Evolutionary conservation across 1,140 invertebrate species (phyloP), one percentile per base, ranked within the genome.

Genomic region (Octopus bimaculoides): DNA sequence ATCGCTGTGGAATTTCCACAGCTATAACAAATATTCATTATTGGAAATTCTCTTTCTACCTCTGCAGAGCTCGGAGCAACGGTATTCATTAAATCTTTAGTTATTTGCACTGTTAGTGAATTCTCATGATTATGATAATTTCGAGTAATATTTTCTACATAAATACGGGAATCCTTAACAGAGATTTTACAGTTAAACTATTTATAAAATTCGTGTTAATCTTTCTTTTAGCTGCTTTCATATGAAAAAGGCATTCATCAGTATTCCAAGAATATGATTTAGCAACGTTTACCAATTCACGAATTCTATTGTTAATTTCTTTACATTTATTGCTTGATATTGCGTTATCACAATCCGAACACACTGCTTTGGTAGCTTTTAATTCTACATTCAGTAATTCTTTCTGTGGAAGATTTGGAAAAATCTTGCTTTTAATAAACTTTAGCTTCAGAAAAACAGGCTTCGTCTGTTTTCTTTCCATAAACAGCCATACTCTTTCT

Each of bases 91-190:
- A 1, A 2, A 14, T 66, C n/a, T 66, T 66, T 66, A 66, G 61
- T n/a, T n/a, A 14, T 66, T 66, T 2, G 61, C n/a, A 66, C 61
- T 66, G 61, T 66, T 66, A n/a, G 12, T 66, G 61, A n/a, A 66
- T 14, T 66, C 61, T 66, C n/a, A 66, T 66, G 61, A 66, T 66
- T 66, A 66, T 66, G 61, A 66, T 66, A 66, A 66, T 66, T 66
- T 66, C 61, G n/a, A n/a, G 61, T 66, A 66, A 66, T n/a, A 66
- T 66, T 66, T 66, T 66, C 61, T 66, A 66, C 61, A 66, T 66
- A 3, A 66, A 14, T n/a, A 2, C 12, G 12, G 61, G 12, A 14
- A 66, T 14, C n/a, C 12, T 14, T 66, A 14, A 14, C 61, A 12
- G 1, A 14, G 61, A 66, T 66, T 66, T 66, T n/a, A 66, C n/a